Percentiles rank a stretch among this genome's conserved stretches.
These are phyloP conservation scores for Epistrophe eligans DNA, from an alignment of 2,888 invertebrate species.

Conservation along the genomic window DNA sequence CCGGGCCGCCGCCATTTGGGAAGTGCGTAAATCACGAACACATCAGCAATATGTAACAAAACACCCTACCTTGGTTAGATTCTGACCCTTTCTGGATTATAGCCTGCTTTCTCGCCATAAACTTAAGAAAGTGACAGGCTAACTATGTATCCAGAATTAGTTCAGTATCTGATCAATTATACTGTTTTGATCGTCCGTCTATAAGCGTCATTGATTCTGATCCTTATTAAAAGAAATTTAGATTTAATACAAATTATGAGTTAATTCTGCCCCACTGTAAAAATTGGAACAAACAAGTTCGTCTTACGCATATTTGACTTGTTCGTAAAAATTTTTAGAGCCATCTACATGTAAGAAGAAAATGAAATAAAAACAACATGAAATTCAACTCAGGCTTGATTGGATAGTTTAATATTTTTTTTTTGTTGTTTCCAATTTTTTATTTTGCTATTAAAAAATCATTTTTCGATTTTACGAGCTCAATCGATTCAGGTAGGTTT, in stretches of 20 bases:
- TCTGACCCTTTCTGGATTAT: no score
- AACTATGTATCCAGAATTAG: no score
- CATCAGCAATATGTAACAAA: no score
- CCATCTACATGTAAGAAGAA: not conserved
- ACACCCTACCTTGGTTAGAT: no score
- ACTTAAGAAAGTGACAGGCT: no score
- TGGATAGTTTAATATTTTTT: not conserved
- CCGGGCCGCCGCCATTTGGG: no score
- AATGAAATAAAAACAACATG: not conserved
- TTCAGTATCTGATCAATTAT: no score
- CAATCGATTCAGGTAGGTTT: conserved; percentile 36
- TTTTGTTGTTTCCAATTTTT: conserved; percentile 3
- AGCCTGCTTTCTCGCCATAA: no score
- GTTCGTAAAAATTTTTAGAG: conserved; percentile 38
- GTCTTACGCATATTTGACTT: conserved; percentile 3
- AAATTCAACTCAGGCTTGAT: conserved; percentile 21
- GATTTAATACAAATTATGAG: not conserved
- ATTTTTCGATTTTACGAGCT: conserved; percentile 57
- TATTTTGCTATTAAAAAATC: conserved; percentile 58
- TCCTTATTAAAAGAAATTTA: no score
- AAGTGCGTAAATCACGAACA: no score
- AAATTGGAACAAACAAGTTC: conserved; percentile 20
- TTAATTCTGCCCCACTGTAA: conserved; percentile 7
- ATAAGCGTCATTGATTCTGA: no score
- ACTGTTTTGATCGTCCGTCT: no score